Conservation (phyloP, 2,113 vertebrate genomes). For the Aegithalos caudatus region DNA sequence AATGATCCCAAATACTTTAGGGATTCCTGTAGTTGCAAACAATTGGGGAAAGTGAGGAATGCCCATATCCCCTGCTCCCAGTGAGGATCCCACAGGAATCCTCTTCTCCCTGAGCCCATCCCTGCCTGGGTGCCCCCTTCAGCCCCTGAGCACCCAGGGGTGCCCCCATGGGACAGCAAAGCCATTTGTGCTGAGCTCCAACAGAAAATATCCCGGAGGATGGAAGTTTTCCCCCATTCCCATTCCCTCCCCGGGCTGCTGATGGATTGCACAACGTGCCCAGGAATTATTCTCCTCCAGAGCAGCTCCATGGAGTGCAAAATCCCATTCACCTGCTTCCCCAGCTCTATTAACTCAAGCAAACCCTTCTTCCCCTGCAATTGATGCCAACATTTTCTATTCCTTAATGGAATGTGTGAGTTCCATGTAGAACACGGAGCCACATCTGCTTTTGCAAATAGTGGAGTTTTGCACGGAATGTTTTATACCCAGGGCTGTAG, state of each 20-base stretch:
- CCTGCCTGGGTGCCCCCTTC: too few relatives aligned
- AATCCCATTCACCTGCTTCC: neutral
- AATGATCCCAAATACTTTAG: rapidly evolving
- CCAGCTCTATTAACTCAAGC: neutral
- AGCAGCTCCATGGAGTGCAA: neutral
- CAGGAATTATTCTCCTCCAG: neutral
- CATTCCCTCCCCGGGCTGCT: rapidly evolving
- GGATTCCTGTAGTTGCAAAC: rapidly evolving
- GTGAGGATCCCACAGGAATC: too few relatives aligned
- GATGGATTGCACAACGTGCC: neutral
- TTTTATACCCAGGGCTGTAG: neutral
- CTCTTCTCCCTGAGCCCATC: rapidly evolving
- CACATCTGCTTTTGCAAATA: neutral
- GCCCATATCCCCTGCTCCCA: rapidly evolving
- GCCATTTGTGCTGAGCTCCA: neutral
- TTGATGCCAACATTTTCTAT: neutral
- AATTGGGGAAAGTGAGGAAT: rapidly evolving
- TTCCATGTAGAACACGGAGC: neutral
- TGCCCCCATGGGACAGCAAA: neutral
- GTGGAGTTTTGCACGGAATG: neutral
- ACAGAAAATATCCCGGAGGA: rapidly evolving
- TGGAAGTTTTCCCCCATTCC: neutral
- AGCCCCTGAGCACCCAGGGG: rapidly evolving
- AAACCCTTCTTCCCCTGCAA: neutral
- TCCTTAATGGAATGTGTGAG: neutral